phyloP scores from a whole-genome alignment of 2,888 invertebrate genomes.

The Baccha elongata region DNA sequence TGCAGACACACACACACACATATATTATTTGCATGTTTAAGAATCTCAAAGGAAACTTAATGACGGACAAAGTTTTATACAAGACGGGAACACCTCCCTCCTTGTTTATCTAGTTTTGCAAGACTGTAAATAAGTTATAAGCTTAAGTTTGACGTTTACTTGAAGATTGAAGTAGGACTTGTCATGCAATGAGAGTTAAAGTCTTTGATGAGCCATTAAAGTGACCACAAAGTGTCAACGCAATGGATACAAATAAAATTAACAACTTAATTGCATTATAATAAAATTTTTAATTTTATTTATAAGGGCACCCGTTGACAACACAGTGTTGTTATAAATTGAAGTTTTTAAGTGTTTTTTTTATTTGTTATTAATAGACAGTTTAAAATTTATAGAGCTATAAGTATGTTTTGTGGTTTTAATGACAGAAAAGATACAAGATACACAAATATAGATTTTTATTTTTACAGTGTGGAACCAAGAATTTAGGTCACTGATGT shows the following conservation, averaged over 20 bases:
- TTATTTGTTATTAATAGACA: not conserved
- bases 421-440: not conserved
- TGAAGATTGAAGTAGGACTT: not conserved
- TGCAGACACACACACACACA: not conserved
- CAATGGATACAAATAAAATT: slow-evolving; percentile 47
- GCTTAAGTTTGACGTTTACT: not conserved
- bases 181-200: slow-evolving; percentile 27
- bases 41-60: slow-evolving; percentile 31
- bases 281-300: slow-evolving; percentile 48
- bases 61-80: slow-evolving; percentile 30
- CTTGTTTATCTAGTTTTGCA: slow-evolving; percentile 15
- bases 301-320: not conserved
- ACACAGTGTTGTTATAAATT: slow-evolving; percentile 5
- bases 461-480: not conserved
- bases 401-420: not conserved
- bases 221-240: slow-evolving; percentile 45
- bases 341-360: not conserved
- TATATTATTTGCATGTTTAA: slow-evolving; percentile 32
- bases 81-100: not conserved
- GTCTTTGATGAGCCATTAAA: slow-evolving; percentile 54
- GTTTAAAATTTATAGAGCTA: not conserved
- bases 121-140: slow-evolving; percentile 35
- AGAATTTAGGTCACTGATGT: slow-evolving; percentile 11
- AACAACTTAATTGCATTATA: slow-evolving; percentile 49
- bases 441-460: not conserved